Conservation (phyloP, 2,113 vertebrate species). For the Cavia porcellus region DNA sequence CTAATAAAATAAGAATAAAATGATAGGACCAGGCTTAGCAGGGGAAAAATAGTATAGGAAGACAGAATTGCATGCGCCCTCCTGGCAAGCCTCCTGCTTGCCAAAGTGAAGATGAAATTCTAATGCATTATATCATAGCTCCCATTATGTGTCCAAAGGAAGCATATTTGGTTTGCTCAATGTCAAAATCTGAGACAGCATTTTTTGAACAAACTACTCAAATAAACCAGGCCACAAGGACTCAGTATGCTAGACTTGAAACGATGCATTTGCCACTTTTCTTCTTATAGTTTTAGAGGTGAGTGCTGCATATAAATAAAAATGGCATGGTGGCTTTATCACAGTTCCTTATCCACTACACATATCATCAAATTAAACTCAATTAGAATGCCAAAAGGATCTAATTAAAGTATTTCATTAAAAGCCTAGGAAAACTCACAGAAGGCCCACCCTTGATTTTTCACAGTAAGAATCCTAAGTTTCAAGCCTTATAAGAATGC, state of each 20-base stretch:
- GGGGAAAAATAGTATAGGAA: conserved; percentile 35
- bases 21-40: neutral
- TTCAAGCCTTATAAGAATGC: neutral
- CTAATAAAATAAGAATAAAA: conserved; percentile 28
- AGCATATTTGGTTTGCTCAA: conserved; percentile 54
- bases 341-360: neutral
- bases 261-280: neutral
- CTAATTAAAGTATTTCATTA: conserved; percentile 20
- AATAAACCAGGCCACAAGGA: conserved; percentile 3
- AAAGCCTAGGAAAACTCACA: conserved; percentile 32
- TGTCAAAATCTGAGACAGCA: conserved; percentile 46
- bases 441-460: neutral
- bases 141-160: neutral
- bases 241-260: neutral
- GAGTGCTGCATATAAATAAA: neutral
- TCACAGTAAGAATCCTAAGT: neutral
- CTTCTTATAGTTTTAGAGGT: conserved; percentile 1
- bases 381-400: conserved; percentile 34
- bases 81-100: neutral
- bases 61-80: neutral
- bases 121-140: neutral
- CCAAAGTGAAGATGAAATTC: conserved; percentile 28
- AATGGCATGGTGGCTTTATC: neutral
- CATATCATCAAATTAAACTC: neutral
- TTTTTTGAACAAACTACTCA: conserved; percentile 62